A percentile compares a stretch with the other conserved stretches of the same genome.
phyloP scores from a whole-genome alignment of 2,113 vertebrate species.

The Brienomyrus brachyistius region DNA sequence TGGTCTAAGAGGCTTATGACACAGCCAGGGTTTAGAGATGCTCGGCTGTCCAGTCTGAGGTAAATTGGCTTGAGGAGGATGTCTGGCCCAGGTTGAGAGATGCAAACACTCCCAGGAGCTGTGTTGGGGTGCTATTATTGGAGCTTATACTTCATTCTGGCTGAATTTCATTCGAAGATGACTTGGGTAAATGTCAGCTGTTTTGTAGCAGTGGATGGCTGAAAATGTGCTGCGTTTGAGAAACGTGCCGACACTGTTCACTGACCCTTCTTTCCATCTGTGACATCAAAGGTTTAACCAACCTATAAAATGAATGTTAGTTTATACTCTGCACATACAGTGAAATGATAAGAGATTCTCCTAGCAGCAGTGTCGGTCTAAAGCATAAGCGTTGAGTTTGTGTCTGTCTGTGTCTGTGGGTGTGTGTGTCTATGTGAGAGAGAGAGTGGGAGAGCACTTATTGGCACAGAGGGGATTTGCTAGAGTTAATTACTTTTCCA shows the following conservation, averaged over 20 bases:
- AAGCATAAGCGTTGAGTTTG: background rate
- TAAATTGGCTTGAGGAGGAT: background rate
- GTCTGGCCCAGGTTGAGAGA: background rate
- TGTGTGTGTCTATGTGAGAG: background rate
- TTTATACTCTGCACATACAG: background rate
- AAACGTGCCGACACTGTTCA: background rate
- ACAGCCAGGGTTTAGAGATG: background rate
- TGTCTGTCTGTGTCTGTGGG: slow-evolving; percentile 1
- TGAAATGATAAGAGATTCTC: background rate
- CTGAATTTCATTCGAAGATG: slow-evolving; percentile 11
- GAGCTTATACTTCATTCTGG: background rate
- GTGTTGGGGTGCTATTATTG: background rate
- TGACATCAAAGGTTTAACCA: background rate
- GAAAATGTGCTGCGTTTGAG: background rate
- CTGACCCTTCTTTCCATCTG: background rate
- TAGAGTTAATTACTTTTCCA: slow-evolving; percentile 13
- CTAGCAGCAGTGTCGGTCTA: background rate
- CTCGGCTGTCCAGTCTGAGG: background rate
- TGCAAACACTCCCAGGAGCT: background rate
- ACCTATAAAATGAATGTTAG: background rate
- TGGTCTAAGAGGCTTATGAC: slow-evolving; percentile 8
- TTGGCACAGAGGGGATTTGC: slow-evolving; percentile 3
- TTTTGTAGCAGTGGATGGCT: background rate
- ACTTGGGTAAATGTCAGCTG: slow-evolving; percentile 12
- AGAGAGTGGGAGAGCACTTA: background rate